phyloP scores from a whole-genome alignment of 2,797 vertebrate species.

The Paramormyrops hopkinsi region DNA sequence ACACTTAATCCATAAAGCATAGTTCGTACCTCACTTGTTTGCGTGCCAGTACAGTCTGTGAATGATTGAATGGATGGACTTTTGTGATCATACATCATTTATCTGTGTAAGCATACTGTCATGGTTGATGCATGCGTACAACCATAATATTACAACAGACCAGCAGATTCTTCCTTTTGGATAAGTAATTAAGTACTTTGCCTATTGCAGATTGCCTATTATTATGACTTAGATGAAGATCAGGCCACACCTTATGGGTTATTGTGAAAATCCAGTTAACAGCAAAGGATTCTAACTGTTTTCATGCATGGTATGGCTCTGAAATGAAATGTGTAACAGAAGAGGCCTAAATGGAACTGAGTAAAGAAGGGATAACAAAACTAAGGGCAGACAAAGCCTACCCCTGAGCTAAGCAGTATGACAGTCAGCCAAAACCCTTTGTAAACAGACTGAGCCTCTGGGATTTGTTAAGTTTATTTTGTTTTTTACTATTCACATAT shows the following conservation, averaged over 20 bases:
- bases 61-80: not conserved
- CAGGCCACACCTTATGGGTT: not conserved
- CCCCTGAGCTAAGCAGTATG: not conserved
- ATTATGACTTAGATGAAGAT: not conserved
- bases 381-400: not conserved
- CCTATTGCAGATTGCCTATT: not conserved
- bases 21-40: not conserved
- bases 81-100: not conserved
- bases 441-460: not conserved
- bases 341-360: not conserved
- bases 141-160: not conserved
- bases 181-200: not conserved
- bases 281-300: not conserved
- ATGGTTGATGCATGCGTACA: not conserved
- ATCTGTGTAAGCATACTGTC: not conserved
- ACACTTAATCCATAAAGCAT: not conserved
- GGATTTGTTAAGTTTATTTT: not conserved
- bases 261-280: not conserved
- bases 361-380: not conserved
- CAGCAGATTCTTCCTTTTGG: not conserved
- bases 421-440: not conserved
- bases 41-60: not conserved
- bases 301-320: not conserved
- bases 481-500: not conserved
- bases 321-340: not conserved